These are phyloP conservation scores for Melanargia galathea DNA, from an alignment of 2,888 invertebrate genomes.

Conservation along the genomic window DNA sequence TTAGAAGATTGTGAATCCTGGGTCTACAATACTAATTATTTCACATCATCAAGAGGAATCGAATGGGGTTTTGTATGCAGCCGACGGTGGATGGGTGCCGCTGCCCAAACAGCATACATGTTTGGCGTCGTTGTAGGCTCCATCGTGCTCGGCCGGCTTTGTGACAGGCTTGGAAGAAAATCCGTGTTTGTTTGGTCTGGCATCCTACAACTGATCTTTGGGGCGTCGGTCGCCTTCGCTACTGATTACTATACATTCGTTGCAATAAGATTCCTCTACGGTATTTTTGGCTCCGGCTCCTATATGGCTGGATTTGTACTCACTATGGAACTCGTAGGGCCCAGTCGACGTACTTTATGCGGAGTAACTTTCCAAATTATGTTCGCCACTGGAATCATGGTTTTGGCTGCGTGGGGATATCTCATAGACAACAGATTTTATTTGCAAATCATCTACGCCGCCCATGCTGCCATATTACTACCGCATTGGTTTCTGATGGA, in stretches of 20 bases:
- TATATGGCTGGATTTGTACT: slow-evolving; percentile 86
- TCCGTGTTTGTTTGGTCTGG: slow-evolving; percentile 90
- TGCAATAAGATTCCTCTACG: slow-evolving; percentile 86
- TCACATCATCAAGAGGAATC: slow-evolving; percentile 87
- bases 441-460: slow-evolving; percentile 89
- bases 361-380: slow-evolving; percentile 91
- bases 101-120: slow-evolving; percentile 91
- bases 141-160: slow-evolving; percentile 88
- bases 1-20: slow-evolving; percentile 76
- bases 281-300: slow-evolving; percentile 91
- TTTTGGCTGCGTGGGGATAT: slow-evolving; percentile 91
- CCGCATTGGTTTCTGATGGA: slow-evolving; percentile 93
- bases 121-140: slow-evolving; percentile 92
- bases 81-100: slow-evolving; percentile 90
- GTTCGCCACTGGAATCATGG: slow-evolving; percentile 91
- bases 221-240: slow-evolving; percentile 88
- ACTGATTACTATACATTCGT: slow-evolving; percentile 88
- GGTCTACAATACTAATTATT: slow-evolving; percentile 89
- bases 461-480: slow-evolving; percentile 87
- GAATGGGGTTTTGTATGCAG: slow-evolving; percentile 93
- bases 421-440: slow-evolving; percentile 87
- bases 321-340: slow-evolving; percentile 92
- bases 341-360: slow-evolving; percentile 89
- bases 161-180: slow-evolving; percentile 91
- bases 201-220: slow-evolving; percentile 85